A percentile compares a stretch with the other conserved stretches of the same genome.
These are phyloP conservation scores for Philypnodon macrostomus DNA, from an alignment of 2,797 vertebrate genomes.

Conservation along the genomic window DNA sequence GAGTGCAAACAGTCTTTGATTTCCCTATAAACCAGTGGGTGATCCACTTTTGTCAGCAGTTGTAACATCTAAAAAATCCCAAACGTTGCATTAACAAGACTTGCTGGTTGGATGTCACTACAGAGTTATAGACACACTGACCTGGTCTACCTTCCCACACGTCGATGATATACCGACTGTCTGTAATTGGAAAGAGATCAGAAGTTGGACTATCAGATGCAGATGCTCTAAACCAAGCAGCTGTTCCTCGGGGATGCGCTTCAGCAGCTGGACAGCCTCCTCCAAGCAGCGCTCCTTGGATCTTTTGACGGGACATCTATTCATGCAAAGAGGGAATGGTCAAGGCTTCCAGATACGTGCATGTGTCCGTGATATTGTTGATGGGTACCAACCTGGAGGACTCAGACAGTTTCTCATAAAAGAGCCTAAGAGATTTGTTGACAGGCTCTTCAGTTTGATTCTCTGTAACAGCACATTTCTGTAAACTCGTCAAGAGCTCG, in stretches of 20 bases:
- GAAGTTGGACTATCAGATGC: conserved; percentile 72
- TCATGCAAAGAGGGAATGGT: background rate
- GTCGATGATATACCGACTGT: conserved; percentile 74
- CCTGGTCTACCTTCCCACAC: conserved; percentile 87
- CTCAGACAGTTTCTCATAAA: conserved; percentile 61
- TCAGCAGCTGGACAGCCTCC: conserved; percentile 76
- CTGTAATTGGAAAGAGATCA: conserved; percentile 80
- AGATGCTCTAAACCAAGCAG: conserved; percentile 56
- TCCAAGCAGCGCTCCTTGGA: conserved; percentile 81
- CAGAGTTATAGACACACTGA: conserved; percentile 26
- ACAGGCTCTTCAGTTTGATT: conserved; percentile 19
- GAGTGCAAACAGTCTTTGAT: conserved; percentile 51
- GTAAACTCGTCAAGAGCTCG: conserved; percentile 46
- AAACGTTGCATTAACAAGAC: background rate
- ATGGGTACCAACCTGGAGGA: conserved; percentile 62
- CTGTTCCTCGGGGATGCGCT: conserved; percentile 41
- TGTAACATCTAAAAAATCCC: conserved; percentile 72
- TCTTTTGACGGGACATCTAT: conserved; percentile 77
- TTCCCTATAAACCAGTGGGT: conserved; percentile 67
- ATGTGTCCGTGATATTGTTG: background rate
- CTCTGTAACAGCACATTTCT: conserved; percentile 37
- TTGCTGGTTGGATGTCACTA: background rate
- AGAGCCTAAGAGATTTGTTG: conserved; percentile 28
- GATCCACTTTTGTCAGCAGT: conserved; percentile 62
- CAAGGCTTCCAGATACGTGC: conserved; percentile 1